Evolutionary conservation across 2,797 vertebrate genomes (phyloP).

Genomic region (Staurois parvus): DNA sequence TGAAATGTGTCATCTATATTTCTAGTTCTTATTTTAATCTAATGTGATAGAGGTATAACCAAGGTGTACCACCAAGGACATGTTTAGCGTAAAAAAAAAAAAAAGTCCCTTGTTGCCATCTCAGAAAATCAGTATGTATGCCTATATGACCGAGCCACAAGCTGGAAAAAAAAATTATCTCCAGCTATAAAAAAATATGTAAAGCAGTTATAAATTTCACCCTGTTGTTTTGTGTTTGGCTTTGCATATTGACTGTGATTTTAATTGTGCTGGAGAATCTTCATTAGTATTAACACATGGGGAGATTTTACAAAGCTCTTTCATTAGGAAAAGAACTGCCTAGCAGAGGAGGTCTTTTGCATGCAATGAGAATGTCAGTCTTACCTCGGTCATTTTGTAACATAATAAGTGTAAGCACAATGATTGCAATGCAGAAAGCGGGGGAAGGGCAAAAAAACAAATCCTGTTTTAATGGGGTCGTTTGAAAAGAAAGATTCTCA

Average conservation of each 20-base stretch:
- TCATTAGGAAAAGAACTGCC: conserved; percentile 87
- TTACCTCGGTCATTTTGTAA: conserved; percentile 95
- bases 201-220: conserved; percentile 77
- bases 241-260: conserved; percentile 81
- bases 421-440: conserved; percentile 87
- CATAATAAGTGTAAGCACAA: conserved; percentile 95
- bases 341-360: conserved; percentile 86
- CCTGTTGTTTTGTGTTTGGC: conserved; percentile 86
- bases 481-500: conserved; percentile 85
- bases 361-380: conserved; percentile 92
- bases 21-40: background rate
- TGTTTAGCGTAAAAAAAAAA: background rate
- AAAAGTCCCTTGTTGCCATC: background rate
- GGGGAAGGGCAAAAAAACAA: conserved; percentile 88
- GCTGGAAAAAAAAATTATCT: background rate
- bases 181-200: background rate
- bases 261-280: conserved; percentile 95
- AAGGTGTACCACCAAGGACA: background rate
- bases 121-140: background rate
- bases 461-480: conserved; percentile 85
- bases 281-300: conserved; percentile 94
- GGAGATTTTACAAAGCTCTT: conserved; percentile 86
- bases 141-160: background rate
- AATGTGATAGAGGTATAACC: background rate
- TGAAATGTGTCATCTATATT: no score